phyloP scores from a whole-genome alignment of 2,113 vertebrate species.

The Nestor notabilis region DNA sequence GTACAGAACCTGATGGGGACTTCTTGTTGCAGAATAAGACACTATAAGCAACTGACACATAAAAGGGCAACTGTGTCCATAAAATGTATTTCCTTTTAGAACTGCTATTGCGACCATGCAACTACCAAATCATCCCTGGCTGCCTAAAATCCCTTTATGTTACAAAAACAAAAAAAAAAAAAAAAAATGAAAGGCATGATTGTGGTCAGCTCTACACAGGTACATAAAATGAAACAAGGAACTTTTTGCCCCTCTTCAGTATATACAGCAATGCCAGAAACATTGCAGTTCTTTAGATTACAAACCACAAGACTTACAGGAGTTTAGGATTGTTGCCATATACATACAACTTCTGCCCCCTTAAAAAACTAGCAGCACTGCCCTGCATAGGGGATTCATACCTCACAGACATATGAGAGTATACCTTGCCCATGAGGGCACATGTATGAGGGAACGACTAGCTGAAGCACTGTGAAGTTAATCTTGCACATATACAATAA shows the following conservation, averaged over 20 bases:
- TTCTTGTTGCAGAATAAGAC: neutral
- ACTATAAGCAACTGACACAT: neutral
- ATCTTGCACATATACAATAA: neutral
- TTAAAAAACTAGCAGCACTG: neutral
- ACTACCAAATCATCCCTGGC: neutral
- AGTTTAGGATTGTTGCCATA: neutral
- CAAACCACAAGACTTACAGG: neutral
- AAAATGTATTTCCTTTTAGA: neutral
- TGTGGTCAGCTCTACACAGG: neutral
- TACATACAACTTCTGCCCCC: neutral
- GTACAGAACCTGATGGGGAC: neutral
- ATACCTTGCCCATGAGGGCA: neutral
- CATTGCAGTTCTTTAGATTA: neutral
- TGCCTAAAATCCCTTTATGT: neutral
- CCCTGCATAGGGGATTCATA: neutral
- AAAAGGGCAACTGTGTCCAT: neutral
- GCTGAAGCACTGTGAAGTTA: neutral
- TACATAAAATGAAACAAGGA: conserved; percentile 9
- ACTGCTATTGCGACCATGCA: neutral
- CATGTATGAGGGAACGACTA: neutral
- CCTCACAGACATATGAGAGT: neutral
- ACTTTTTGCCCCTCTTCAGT: neutral
- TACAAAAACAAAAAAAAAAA: too few relatives aligned
- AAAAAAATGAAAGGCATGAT: neutral
- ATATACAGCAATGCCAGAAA: neutral